phyloP scores from a whole-genome alignment of 2,113 vertebrate species.

The Clupea harengus region DNA sequence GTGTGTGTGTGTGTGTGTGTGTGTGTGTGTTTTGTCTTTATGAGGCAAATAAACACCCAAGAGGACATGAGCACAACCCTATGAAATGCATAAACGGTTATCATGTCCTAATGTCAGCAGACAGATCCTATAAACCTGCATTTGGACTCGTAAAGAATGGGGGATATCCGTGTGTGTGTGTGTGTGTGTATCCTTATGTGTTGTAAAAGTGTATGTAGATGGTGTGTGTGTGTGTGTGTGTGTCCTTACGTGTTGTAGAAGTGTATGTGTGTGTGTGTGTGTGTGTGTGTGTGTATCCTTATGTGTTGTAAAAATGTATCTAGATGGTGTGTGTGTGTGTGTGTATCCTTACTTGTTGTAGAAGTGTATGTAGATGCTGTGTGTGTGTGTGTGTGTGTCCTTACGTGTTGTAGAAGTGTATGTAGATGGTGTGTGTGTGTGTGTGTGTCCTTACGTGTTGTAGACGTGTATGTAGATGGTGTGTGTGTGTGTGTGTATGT shows the following conservation, averaged over 20 bases:
- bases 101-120: too few relatives aligned
- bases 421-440: neutral
- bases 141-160: too few relatives aligned
- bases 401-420: neutral
- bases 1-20: too few relatives aligned
- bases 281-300: neutral
- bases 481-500: too few relatives aligned
- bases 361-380: too few relatives aligned
- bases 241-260: too few relatives aligned
- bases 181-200: too few relatives aligned
- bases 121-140: too few relatives aligned
- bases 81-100: neutral
- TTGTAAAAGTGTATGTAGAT: too few relatives aligned
- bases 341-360: too few relatives aligned
- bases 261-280: too few relatives aligned
- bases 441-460: slow-evolving; percentile 77
- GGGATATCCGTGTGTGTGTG: neutral
- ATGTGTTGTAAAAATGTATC: neutral
- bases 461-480: slow-evolving; percentile 82
- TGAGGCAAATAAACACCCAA: neutral
- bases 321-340: too few relatives aligned
- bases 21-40: neutral
- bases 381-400: neutral
- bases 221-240: neutral
- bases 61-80: neutral